A percentile compares a stretch with the other conserved stretches of the same genome.
phyloP scores from a whole-genome alignment of 2,888 invertebrate species.

The Stramonita haemastoma region DNA sequence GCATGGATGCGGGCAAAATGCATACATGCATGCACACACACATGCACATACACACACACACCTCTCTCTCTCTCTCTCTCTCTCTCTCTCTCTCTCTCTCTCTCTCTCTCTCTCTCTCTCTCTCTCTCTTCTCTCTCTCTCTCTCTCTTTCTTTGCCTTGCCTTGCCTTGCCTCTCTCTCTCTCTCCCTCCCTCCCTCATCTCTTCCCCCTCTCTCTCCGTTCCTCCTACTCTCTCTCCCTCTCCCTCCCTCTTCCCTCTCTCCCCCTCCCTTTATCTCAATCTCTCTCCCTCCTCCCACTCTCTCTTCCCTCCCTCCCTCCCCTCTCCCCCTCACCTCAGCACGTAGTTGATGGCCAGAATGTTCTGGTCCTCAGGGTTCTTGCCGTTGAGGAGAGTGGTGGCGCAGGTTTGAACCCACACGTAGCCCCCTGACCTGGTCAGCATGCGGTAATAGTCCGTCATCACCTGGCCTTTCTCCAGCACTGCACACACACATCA shows the following conservation, averaged over 20 bases:
- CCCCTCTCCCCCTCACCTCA: slow-evolving; percentile 83
- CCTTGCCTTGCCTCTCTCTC: no score
- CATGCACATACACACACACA: not conserved
- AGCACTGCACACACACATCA: slow-evolving; percentile 84
- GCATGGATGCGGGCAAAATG: no score
- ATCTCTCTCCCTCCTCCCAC: no score
- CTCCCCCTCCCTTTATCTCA: no score
- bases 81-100: not conserved
- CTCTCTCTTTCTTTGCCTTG: no score
- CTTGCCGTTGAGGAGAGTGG: slow-evolving; percentile 95
- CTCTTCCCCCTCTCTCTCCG: no score
- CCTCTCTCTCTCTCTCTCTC: not conserved
- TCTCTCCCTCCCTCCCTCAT: no score
- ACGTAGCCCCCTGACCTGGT: slow-evolving; percentile 97
- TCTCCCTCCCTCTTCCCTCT: no score
- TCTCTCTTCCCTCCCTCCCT: no score
- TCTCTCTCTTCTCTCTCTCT: no score
- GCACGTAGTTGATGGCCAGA: slow-evolving; percentile 97
- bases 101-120: no score
- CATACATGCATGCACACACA: not conserved
- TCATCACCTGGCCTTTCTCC: slow-evolving; percentile 96
- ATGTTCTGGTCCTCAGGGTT: slow-evolving; percentile 98
- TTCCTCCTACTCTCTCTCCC: no score
- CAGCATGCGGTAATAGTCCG: slow-evolving; percentile 96
- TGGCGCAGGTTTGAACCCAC: slow-evolving; percentile 98